Base-by-base conservation (phyloP, 2,888 invertebrate genomes). In the Helobdella robusta region DNA sequence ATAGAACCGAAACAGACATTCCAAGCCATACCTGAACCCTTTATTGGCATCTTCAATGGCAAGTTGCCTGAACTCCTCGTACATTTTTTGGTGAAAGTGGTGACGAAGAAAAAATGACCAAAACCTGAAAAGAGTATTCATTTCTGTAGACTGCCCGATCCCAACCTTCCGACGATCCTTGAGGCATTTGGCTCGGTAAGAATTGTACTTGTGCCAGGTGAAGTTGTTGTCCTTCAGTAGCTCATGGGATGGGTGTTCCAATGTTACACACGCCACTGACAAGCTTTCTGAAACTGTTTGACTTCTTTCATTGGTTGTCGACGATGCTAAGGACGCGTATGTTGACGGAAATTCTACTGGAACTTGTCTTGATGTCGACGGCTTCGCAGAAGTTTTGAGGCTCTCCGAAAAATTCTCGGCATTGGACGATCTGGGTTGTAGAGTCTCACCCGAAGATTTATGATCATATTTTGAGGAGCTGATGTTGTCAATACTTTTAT, bases 81-180 rank as follows among this genome's bases (percentile, higher is more conserved):
- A 98, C 97, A 98, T 98, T 71, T 87, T 91, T 73, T 89, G 86
- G 82, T 98, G 98, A 82, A 94, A 98, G 78, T 97, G 93, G 79
- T 97, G 95, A 68, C 98, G 83, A 70, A 99, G 83, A 84, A 98
- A 98, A 85, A 97, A 97, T 35, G 97, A 97, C 98, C 98, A 98
- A 83, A 98, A 99, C 36, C 98, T 84, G 84, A 94, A 99, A 61
- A 98, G 83, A 0, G 98, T 98, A 82, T 98, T 98, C 97, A 99
- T 98, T 82, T 99, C 98, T 76, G 91, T 92, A 6, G 93, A 93
- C 76, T 89, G 89, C 0, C 97, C 97, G 74, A 87, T 87, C 68
- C 97, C 97, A 66, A 91, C 84, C 35, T 62, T 60, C 54, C 52
- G 32, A n/a, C 56, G 62, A 44, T 62, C 89, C 85, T 90, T 91